Percentiles rank a stretch among this genome's conserved stretches.
Evolutionary conservation across 2,797 vertebrate genomes (phyloP).

Genomic region (Nothura maculosa): DNA sequence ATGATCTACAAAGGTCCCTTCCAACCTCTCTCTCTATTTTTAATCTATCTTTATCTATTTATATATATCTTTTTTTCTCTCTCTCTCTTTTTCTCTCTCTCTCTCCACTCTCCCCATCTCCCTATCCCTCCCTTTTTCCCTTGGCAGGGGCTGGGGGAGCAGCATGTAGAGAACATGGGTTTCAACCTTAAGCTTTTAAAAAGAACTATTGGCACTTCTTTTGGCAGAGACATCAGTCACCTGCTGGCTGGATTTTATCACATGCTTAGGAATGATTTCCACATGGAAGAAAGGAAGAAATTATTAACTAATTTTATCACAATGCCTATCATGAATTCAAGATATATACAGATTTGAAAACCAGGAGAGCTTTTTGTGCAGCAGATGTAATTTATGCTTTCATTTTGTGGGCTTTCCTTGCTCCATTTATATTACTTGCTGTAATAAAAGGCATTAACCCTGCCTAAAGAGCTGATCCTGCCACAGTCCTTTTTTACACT

Average conservation of each 20-base stretch:
- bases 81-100: too few relatives aligned
- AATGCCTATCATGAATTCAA: background rate
- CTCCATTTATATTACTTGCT: background rate
- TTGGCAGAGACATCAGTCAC: background rate
- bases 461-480: background rate
- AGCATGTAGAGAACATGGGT: too few relatives aligned
- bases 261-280: background rate
- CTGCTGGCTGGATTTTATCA: background rate
- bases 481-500: background rate
- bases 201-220: background rate
- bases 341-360: background rate
- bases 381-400: background rate
- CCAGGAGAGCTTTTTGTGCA: fast-evolving
- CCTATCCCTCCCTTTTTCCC: background rate
- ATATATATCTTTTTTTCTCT: too few relatives aligned
- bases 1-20: too few relatives aligned
- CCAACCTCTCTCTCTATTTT: background rate
- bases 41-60: too few relatives aligned
- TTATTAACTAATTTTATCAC: background rate
- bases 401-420: fast-evolving
- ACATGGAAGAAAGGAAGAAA: background rate
- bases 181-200: background rate
- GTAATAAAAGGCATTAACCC: background rate
- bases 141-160: fast-evolving
- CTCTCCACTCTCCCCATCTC: too few relatives aligned